These are phyloP conservation scores for Scaptomyza parva DNA, from an alignment of 2,888 invertebrate genomes.

Conservation along the genomic window DNA sequence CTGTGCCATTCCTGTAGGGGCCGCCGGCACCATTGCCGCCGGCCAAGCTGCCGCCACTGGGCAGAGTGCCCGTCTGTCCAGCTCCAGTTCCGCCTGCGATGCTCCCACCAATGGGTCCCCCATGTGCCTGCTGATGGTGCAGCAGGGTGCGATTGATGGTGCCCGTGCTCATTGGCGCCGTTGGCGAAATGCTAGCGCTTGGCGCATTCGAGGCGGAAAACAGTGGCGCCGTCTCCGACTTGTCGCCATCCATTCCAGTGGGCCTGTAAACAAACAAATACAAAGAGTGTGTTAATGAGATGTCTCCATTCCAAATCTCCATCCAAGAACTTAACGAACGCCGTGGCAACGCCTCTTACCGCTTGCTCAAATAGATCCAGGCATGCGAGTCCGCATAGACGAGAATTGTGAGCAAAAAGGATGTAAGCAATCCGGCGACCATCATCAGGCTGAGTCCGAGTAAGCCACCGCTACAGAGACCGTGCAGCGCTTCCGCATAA, in stretches of 20 bases:
- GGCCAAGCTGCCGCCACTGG: constrained; percentile 71
- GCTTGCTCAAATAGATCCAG: constrained; percentile 97
- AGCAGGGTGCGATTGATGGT: constrained; percentile 84
- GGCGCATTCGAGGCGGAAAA: constrained; percentile 83
- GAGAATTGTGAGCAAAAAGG: constrained; percentile 94
- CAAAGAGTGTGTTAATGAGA: background rate
- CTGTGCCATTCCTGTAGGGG: constrained; percentile 82
- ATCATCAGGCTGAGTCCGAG: constrained; percentile 94
- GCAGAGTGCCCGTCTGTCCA: constrained; percentile 65
- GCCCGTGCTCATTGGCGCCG: constrained; percentile 82
- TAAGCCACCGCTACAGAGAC: constrained; percentile 93
- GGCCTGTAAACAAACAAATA: constrained; percentile 74
- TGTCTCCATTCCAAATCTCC: no score
- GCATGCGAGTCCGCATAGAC: constrained; percentile 98
- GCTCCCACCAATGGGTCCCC: constrained; percentile 59
- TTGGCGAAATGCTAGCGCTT: constrained; percentile 83
- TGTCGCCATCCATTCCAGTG: constrained; percentile 83
- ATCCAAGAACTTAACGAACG: no score
- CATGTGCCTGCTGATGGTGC: constrained; percentile 84
- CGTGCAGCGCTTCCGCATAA: constrained; percentile 91
- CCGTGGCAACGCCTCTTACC: constrained; percentile 86
- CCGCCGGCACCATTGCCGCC: constrained; percentile 74
- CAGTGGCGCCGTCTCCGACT: constrained; percentile 85
- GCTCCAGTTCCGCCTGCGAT: constrained; percentile 60
- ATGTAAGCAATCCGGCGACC: constrained; percentile 93